Evolutionary conservation across 2,113 vertebrate genomes (phyloP), one percentile per base, ranked within the genome.

Genomic region (Podarcis muralis): DNA sequence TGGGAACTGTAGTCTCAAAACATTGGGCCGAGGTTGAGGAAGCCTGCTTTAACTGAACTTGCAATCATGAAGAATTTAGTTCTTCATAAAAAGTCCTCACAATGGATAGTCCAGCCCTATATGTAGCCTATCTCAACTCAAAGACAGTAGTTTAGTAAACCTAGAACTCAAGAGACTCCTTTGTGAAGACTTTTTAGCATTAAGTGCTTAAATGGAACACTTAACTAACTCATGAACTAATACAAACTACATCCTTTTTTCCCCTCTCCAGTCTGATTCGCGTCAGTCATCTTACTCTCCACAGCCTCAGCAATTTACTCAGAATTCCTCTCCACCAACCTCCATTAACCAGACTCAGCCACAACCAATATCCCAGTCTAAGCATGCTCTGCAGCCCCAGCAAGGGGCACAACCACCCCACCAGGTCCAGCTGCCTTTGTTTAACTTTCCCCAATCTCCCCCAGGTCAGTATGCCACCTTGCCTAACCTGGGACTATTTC

Each of bases 251-350:
- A 75, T 95, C 23, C 93, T 94, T 80, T 93, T 94, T n/a, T 90
- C 93, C 88, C 83, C 83, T 83, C 86, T 94, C 85, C 93, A 99
- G 99, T 99, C 99, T 72, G 99, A 99, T 92, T 98, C 97, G n/a
- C 97, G 96, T 32, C 98, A 98, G 93, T 98, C 98, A 91, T 98
- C 97, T 88, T 99, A 98, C 91, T 99, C 99, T 86, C 98, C 99
- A 57, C 98, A 99, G 96, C 97, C 98, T 89, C 95, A 97, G 12
- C 94, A 97, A 20, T 98, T 97, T 94, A 93, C 97, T 90, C 98
- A 98, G 96, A 97, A 96, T 92, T 96, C 97, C 93, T 95, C 97
- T 94, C 97, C 97, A 32, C 94, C 97, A 92, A 87, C 96, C 94
- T 93, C 97, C 90, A 97, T 98, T 94, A 94, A 97, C 93, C 98